Percentiles rank a stretch among this genome's conserved stretches.
These are phyloP conservation scores for Sanderia malayensis DNA, from an alignment of 30 jellyfish, hydroid and myxozoan genomes.

Conservation along the genomic window DNA sequence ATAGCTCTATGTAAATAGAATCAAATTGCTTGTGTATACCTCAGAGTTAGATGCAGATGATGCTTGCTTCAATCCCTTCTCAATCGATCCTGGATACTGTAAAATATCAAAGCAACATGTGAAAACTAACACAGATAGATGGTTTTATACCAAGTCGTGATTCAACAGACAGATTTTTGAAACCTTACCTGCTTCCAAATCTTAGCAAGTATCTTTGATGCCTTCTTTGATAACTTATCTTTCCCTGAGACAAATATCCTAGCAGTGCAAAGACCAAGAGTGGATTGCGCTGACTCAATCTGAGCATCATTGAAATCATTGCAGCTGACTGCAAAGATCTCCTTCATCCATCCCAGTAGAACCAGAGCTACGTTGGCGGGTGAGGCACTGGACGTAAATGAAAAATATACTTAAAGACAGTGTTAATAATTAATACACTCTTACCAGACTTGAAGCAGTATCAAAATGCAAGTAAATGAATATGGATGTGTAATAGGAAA, in stretches of 20 bases:
- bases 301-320: conserved; percentile 5
- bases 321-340: neutral
- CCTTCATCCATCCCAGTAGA: conserved; percentile 24
- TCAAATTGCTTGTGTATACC: conserved; percentile 12
- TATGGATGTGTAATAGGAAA: too few species aligned
- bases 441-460: too few species aligned
- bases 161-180: neutral
- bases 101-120: too few species aligned
- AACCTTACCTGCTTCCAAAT: conserved; percentile 6
- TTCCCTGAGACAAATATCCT: conserved; percentile 14
- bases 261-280: conserved; percentile 4
- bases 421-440: too few species aligned
- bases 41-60: neutral
- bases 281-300: neutral
- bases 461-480: too few species aligned
- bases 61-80: conserved; percentile 9
- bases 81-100: conserved; percentile 10
- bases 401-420: too few species aligned
- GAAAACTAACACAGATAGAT: too few species aligned
- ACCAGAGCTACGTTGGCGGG: conserved; percentile 29
- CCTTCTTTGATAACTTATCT: conserved; percentile 12
- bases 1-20: too few species aligned
- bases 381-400: too few species aligned
- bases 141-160: neutral
- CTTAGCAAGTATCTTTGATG: conserved; percentile 9